Percentiles rank a stretch among this genome's conserved stretches.
These are phyloP conservation scores for Castor canadensis DNA, from an alignment of 2,113 vertebrate genomes.

Conservation along the genomic window DNA sequence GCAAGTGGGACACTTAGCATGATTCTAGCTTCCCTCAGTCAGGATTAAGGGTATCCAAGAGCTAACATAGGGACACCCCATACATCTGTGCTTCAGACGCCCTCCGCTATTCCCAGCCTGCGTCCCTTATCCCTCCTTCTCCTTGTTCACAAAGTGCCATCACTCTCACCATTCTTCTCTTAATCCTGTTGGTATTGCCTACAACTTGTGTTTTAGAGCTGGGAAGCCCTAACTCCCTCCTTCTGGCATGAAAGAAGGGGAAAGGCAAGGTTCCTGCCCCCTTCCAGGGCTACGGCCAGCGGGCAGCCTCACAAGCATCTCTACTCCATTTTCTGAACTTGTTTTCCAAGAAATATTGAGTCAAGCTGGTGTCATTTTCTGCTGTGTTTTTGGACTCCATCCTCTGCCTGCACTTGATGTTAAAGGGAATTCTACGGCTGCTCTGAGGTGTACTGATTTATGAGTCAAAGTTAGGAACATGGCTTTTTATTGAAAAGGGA, in stretches of 20 bases:
- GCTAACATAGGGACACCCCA: background rate
- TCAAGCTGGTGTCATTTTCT: slow-evolving; percentile 14
- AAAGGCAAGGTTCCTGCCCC: background rate
- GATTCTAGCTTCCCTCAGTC: background rate
- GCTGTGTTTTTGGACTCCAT: background rate
- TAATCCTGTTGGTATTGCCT: background rate
- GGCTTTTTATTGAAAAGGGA: background rate
- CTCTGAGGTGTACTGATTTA: background rate
- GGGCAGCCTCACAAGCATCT: background rate
- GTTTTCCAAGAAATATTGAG: background rate
- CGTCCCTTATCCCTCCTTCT: background rate
- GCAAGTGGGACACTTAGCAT: background rate
- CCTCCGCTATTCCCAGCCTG: background rate
- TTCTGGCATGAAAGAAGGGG: background rate
- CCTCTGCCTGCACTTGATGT: background rate
- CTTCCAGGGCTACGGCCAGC: background rate
- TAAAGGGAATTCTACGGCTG: background rate
- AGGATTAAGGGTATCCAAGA: background rate
- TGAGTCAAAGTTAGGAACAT: background rate
- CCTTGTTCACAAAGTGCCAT: background rate
- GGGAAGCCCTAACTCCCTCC: background rate
- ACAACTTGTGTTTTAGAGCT: background rate
- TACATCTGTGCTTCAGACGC: background rate
- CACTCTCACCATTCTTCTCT: background rate
- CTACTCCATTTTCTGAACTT: background rate